phyloP scores from a whole-genome alignment of 1,140 invertebrate genomes.

The Calephelis nemesis region DNA sequence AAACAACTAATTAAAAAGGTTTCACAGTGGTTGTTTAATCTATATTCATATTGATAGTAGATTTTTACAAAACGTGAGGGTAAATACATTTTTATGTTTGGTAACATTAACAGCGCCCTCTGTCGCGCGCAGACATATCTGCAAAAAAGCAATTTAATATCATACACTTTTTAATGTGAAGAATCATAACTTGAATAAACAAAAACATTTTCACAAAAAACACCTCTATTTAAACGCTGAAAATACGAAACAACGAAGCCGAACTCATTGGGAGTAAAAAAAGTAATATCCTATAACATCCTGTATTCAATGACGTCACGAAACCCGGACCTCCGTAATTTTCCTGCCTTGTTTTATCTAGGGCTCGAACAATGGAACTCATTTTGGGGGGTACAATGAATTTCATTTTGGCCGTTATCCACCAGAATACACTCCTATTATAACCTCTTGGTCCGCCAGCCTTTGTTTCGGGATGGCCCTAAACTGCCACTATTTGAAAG shows the following conservation, averaged over 20 bases:
- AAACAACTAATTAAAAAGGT: too few species aligned
- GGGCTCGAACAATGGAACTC: slow-evolving; percentile 43
- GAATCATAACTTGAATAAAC: neutral
- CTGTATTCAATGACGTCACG: slow-evolving; percentile 52
- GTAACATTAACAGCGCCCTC: too few species aligned
- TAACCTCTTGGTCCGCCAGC: slow-evolving; percentile 40
- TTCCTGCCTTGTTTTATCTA: slow-evolving; percentile 54
- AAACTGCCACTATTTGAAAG: slow-evolving; percentile 43
- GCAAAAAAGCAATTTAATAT: too few species aligned
- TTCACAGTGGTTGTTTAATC: too few species aligned
- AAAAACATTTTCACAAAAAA: neutral
- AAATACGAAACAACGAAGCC: slow-evolving; percentile 21
- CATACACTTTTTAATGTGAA: too few species aligned
- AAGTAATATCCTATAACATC: slow-evolving; percentile 51
- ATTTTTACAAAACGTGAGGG: too few species aligned
- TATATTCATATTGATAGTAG: too few species aligned
- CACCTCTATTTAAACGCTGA: neutral
- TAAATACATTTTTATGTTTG: too few species aligned
- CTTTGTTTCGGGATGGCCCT: slow-evolving; percentile 33
- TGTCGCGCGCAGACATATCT: too few species aligned
- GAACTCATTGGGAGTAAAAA: slow-evolving; percentile 31
- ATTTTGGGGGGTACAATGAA: slow-evolving; percentile 48
- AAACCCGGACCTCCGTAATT: slow-evolving; percentile 52
- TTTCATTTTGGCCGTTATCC: slow-evolving; percentile 48
- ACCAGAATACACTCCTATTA: slow-evolving; percentile 58